Base-by-base conservation (phyloP, 2,888 invertebrate genomes). In the Nephrocerus scutellatus region DNA sequence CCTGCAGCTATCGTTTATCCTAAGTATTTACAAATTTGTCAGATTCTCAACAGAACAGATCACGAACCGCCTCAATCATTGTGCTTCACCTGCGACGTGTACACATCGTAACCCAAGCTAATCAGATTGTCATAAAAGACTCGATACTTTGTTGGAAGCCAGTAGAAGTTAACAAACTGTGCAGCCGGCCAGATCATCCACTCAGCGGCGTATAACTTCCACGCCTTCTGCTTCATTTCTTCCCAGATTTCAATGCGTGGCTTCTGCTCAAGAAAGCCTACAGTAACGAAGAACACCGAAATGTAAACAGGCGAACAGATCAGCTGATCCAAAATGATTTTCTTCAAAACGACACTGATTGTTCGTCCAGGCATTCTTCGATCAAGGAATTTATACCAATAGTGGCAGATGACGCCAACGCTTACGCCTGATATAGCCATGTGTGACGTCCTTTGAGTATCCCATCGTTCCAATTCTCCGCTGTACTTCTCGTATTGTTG, bases 141-240 rank as follows among this genome's bases (percentile, higher is more conserved):
- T 58, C 93, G 75, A 63, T 77, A 92, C 53, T 73, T 79, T 7
- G 82, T 78, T 8, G 92, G 87, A 48, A 95, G 63, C 58, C 84
- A 79, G 63, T 84, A 88, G 68, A 95, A 95, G 66, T 93, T 95
- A n/a, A 95, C 72, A 26, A 89, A 72, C 64, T 95, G 93, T 2
- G 90, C 91, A 6, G 87, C 85, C 0, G 93, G 92, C 92, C 93
- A 93, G 18, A 93, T 77, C 6, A 86, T 60, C 86, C 90, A 92
- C 63, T 95, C 93, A 2, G 89, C 90, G 32, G 77, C 72, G 59
- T 90, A 91, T 9, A 93, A 69, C 49, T 72, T 77, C 72, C 77
- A 76, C 14, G 84, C 86, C 65, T 92, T 91, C 19, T 74, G 69
- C 51, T 71, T 73, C 21, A 87, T 72, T 69, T 88, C 86, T 25